phyloP scores from a whole-genome alignment of 2,888 invertebrate genomes.

The Lagria hirta region DNA sequence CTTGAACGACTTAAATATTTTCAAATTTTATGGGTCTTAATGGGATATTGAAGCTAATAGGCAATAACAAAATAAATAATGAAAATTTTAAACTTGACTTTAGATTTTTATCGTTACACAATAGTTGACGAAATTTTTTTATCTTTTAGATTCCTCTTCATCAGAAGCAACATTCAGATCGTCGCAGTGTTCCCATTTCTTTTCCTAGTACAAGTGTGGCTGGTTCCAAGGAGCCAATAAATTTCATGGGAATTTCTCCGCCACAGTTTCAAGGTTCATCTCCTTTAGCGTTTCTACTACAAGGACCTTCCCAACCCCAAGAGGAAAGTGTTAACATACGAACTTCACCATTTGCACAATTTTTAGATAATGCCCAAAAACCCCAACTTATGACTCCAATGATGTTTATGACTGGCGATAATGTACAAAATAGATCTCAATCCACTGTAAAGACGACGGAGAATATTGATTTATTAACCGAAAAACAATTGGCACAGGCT shows the following conservation, averaged over 20 bases:
- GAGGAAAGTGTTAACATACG: constrained; percentile 30
- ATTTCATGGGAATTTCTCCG: constrained; percentile 59
- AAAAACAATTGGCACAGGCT: constrained; percentile 86
- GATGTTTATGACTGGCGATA: constrained; percentile 71
- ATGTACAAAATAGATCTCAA: constrained; percentile 23
- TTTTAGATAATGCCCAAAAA: constrained; percentile 59
- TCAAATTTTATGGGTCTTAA: no score
- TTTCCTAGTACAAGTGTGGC: constrained; percentile 37
- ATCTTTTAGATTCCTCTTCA: constrained; percentile 15
- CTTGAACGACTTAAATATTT: no score
- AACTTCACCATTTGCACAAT: constrained; percentile 60
- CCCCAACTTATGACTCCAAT: constrained; percentile 84
- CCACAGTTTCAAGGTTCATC: constrained; percentile 44
- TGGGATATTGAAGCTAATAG: no score
- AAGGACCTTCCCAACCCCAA: constrained; percentile 34
- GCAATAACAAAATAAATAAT: no score
- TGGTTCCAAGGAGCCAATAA: constrained; percentile 46
- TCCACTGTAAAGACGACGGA: constrained; percentile 12
- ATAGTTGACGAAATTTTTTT: no score
- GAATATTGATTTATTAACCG: constrained; percentile 74
- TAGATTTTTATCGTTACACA: no score
- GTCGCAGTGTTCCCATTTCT: constrained; percentile 46
- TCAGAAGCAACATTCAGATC: constrained; percentile 39
- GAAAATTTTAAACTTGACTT: no score
- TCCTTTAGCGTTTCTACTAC: constrained; percentile 43